phyloP scores from a whole-genome alignment of 2,888 invertebrate species.

The Drosophila prostipennis region DNA sequence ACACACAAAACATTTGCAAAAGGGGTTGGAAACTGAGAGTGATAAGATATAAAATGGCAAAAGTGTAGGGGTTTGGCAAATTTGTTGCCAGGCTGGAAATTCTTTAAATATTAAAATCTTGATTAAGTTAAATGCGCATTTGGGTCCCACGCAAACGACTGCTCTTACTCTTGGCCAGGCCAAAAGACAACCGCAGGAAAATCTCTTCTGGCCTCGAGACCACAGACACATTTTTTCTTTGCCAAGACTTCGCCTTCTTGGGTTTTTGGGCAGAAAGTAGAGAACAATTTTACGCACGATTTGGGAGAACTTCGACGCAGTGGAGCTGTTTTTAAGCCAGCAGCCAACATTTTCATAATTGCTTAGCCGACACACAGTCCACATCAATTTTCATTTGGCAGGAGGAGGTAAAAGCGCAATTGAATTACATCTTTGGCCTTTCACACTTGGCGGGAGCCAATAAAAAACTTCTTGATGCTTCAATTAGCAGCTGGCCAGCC shows the following conservation, averaged over 20 bases:
- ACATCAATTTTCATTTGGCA: constrained; percentile 42
- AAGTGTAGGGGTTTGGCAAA: constrained; percentile 18
- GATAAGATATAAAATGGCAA: constrained; percentile 37
- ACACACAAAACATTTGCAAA: constrained; percentile 15
- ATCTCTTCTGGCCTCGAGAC: constrained; percentile 21
- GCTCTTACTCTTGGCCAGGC: not conserved
- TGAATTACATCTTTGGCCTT: constrained; percentile 47
- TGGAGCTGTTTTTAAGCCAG: constrained; percentile 23
- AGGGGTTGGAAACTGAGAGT: constrained; percentile 12
- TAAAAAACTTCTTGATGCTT: constrained; percentile 46
- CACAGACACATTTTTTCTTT: constrained; percentile 16
- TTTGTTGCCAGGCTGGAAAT: constrained; percentile 52
- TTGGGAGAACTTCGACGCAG: constrained; percentile 45
- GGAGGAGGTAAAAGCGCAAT: constrained; percentile 4
- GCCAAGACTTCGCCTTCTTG: constrained; percentile 2
- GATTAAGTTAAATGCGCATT: constrained; percentile 82
- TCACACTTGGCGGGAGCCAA: constrained; percentile 45
- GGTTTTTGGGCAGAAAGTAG: constrained; percentile 17
- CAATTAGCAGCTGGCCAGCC: constrained; percentile 54
- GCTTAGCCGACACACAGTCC: constrained; percentile 26
- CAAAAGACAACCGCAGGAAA: constrained; percentile 57
- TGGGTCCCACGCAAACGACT: constrained; percentile 51
- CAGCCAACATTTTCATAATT: constrained; percentile 54
- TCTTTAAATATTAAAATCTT: constrained; percentile 83
- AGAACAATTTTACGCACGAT: constrained; percentile 65